Percentiles rank a stretch among this genome's conserved stretches.
Evolutionary conservation across 92 coral and sea anemone species (phyloP).

Genomic region (Epizoanthus illoricatus): DNA sequence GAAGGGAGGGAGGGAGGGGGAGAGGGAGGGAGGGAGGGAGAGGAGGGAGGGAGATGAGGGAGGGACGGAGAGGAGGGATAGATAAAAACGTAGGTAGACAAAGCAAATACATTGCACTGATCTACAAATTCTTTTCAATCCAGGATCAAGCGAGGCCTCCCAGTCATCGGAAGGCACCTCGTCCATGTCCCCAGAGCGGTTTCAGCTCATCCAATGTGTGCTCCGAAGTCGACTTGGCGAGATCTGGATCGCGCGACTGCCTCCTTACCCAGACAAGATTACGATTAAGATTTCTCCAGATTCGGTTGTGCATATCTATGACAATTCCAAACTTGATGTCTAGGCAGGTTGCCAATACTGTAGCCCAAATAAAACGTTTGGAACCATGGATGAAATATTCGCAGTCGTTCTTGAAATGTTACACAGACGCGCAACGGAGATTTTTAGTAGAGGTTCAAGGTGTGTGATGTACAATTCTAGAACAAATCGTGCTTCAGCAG

Average conservation of each 20-base stretch:
- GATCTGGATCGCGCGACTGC: slow-evolving; percentile 36
- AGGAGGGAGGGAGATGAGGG: too few species aligned
- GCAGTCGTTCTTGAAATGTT: too few species aligned
- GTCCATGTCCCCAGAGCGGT: neutral
- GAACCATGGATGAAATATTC: too few species aligned
- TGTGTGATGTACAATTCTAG: too few species aligned
- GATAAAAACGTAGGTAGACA: neutral
- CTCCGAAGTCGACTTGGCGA: slow-evolving; percentile 29
- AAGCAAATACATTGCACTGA: neutral
- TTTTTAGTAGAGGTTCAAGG: too few species aligned
- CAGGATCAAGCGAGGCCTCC: slow-evolving; percentile 18
- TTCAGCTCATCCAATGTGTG: slow-evolving; percentile 15
- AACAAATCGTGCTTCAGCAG: too few species aligned
- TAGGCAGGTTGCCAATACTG: neutral
- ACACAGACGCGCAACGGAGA: too few species aligned
- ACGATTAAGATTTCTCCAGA: slow-evolving; percentile 29
- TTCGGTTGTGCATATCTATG: slow-evolving; percentile 27
- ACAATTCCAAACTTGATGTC: neutral
- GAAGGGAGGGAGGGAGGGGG: neutral
- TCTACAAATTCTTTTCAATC: neutral
- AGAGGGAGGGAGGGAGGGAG: too few species aligned
- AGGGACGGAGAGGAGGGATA: too few species aligned
- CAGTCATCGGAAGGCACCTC: neutral
- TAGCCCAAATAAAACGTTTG: neutral
- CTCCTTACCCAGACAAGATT: slow-evolving; percentile 1